Percentiles rank a stretch among this genome's conserved stretches.
These are phyloP conservation scores for Hofmannophila pseudospretella DNA, from an alignment of 2,888 invertebrate genomes.

Conservation along the genomic window DNA sequence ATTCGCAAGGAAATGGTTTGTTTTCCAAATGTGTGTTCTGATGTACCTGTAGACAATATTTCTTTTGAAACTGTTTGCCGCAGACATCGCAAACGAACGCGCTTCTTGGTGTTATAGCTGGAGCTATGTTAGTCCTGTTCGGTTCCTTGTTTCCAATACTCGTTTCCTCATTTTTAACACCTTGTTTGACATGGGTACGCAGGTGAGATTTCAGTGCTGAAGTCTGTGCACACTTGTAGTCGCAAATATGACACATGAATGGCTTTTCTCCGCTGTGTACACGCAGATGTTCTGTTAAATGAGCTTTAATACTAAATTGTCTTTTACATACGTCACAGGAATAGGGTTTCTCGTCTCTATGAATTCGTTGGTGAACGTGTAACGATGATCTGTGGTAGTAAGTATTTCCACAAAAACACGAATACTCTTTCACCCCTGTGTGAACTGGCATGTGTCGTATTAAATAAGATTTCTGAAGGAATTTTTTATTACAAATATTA, in stretches of 20 bases:
- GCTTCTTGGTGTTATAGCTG: not conserved
- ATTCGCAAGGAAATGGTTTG: conserved; percentile 14
- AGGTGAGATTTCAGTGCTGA: not conserved
- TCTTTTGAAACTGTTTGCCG: conserved; percentile 12
- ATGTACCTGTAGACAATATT: conserved; percentile 12
- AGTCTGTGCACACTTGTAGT: not conserved
- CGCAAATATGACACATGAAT: not conserved
- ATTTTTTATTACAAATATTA: no score
- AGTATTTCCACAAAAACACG: no score
- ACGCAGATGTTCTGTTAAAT: not conserved
- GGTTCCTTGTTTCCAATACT: no score
- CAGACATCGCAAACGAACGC: conserved; percentile 11
- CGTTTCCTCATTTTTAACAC: no score
- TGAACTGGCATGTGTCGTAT: no score
- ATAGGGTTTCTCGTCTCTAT: not conserved
- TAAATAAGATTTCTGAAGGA: no score
- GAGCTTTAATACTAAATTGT: not conserved
- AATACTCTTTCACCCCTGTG: no score
- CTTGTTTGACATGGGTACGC: no score
- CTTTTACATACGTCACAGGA: not conserved
- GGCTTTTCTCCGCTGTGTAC: not conserved
- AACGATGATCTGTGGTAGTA: not conserved
- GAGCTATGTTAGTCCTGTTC: no score
- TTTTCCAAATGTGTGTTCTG: conserved; percentile 14
- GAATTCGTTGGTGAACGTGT: not conserved